A percentile compares a stretch with the other conserved stretches of the same genome.
phyloP scores from a whole-genome alignment of 2,888 invertebrate species.

The Keiferia lycopersicella region DNA sequence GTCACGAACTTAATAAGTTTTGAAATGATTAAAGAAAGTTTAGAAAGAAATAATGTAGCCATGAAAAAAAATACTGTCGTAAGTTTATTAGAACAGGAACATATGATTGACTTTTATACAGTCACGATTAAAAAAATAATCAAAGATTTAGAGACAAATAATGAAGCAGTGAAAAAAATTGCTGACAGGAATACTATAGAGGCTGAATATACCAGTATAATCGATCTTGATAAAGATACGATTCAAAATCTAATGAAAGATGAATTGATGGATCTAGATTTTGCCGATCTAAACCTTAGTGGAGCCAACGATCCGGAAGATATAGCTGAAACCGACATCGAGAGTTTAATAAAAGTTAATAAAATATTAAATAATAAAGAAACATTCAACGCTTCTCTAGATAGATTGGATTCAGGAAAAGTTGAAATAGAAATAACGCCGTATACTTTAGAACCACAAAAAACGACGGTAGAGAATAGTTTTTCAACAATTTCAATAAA shows the following conservation, averaged over 20 bases:
- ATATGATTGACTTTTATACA: no score
- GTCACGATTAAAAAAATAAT: no score
- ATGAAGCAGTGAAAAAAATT: background rate
- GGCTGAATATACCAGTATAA: background rate
- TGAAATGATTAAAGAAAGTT: background rate
- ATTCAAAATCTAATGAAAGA: slow-evolving; percentile 1
- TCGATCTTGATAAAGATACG: background rate
- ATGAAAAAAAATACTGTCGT: no score
- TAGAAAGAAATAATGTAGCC: background rate
- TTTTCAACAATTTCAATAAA: background rate
- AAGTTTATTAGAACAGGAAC: no score
- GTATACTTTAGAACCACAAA: background rate
- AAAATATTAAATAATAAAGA: background rate
- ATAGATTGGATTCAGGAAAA: background rate
- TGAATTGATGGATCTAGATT: background rate
- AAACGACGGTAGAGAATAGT: background rate
- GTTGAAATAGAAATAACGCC: background rate
- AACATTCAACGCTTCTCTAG: background rate
- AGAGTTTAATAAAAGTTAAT: background rate
- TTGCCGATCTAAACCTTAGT: background rate
- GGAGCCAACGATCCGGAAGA: background rate
- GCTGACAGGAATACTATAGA: background rate
- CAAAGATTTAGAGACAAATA: background rate
- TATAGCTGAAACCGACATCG: background rate
- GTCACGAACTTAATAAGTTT: background rate